Evolutionary conservation across 2,888 invertebrate genomes (phyloP).

Genomic region (Eudemis profundana): DNA sequence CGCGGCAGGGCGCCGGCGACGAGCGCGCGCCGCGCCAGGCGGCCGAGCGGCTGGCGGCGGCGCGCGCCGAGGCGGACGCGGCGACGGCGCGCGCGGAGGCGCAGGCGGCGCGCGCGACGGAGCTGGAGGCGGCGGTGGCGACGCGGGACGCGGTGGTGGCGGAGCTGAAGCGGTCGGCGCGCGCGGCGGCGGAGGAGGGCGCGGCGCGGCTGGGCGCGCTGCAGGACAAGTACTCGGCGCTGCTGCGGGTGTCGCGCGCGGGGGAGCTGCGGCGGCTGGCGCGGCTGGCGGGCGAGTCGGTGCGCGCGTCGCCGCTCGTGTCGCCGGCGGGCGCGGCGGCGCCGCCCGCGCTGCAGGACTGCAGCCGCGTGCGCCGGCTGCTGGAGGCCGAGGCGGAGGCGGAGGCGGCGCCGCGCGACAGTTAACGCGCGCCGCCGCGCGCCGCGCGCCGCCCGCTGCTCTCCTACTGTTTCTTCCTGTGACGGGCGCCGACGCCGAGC

Average conservation of each 20-base stretch:
- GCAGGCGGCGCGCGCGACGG: conserved; percentile 72
- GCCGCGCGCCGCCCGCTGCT: conserved; percentile 43
- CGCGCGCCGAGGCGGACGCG: conserved; percentile 67
- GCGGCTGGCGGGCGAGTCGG: conserved; percentile 67
- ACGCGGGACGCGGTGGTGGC: conserved; percentile 76
- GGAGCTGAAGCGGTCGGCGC: conserved; percentile 76
- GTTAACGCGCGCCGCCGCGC: conserved; percentile 47
- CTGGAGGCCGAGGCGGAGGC: conserved; percentile 45
- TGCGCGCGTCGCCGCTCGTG: conserved; percentile 45
- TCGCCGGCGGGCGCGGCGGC: conserved; percentile 85
- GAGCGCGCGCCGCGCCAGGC: conserved; percentile 49
- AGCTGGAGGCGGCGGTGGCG: conserved; percentile 77
- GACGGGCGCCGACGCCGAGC: too few species aligned
- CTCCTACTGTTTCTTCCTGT: conserved; percentile 29
- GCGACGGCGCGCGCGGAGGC: conserved; percentile 71
- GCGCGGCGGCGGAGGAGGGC: conserved; percentile 85
- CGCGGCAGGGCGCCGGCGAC: conserved; percentile 77
- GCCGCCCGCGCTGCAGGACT: conserved; percentile 50
- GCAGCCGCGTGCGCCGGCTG: conserved; percentile 52
- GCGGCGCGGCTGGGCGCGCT: conserved; percentile 84
- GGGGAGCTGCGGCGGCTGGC: conserved; percentile 83
- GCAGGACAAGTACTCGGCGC: conserved; percentile 86
- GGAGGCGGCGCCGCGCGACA: conserved; percentile 36
- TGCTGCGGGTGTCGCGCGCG: conserved; percentile 84
- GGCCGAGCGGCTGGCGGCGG: conserved; percentile 49